Conservation (phyloP, 2,888 invertebrate species). For the Nephrotoma appendiculata region DNA sequence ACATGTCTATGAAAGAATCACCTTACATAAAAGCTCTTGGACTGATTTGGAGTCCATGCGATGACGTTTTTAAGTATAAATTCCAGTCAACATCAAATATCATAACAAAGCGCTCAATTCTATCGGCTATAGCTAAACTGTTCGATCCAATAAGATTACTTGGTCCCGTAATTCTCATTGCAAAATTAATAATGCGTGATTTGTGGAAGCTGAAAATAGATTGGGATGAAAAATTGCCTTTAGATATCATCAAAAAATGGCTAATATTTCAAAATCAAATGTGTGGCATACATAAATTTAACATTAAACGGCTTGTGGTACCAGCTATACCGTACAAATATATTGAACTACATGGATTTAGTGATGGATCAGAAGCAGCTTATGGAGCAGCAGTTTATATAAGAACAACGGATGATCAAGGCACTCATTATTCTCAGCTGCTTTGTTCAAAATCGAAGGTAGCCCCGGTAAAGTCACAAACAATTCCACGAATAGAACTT, state of each 20-base stretch:
- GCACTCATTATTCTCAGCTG: background rate
- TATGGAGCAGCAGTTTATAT: background rate
- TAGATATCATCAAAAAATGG: background rate
- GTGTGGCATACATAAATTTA: no score
- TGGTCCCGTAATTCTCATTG: background rate
- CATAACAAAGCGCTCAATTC: background rate
- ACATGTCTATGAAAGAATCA: no score
- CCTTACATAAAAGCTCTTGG: no score
- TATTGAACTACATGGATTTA: background rate
- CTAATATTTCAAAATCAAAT: background rate
- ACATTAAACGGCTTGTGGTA: background rate
- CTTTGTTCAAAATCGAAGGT: background rate
- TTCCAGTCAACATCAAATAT: background rate
- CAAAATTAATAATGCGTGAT: background rate
- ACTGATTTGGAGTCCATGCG: background rate
- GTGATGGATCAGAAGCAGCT: no score
- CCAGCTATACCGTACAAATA: background rate
- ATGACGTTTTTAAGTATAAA: background rate
- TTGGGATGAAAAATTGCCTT: background rate
- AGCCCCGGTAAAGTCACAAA: background rate
- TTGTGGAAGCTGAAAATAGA: background rate
- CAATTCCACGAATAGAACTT: background rate
- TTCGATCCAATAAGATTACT: background rate
- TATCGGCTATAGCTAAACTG: background rate
- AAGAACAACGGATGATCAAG: background rate